These are phyloP conservation scores for Butastur rufipennis DNA, from an alignment of 2,113 vertebrate genomes.

Conservation along the genomic window DNA sequence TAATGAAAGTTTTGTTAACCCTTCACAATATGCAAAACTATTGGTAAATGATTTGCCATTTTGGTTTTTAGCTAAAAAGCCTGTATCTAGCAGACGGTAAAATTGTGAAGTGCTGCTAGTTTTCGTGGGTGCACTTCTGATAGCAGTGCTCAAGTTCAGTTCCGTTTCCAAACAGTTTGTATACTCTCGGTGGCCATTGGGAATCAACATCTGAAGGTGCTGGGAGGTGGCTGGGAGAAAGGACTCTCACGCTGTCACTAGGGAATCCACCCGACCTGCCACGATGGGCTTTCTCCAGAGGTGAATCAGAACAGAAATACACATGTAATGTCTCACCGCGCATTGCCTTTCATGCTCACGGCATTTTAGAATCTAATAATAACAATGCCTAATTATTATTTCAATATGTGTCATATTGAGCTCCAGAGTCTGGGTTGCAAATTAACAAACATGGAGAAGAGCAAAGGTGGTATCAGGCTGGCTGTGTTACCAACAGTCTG, in stretches of 20 bases:
- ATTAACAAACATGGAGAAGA: background rate
- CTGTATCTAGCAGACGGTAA: background rate
- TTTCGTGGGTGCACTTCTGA: background rate
- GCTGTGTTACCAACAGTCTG: background rate
- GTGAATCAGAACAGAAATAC: background rate
- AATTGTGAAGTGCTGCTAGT: background rate
- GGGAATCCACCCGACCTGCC: background rate
- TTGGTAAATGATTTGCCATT: slow-evolving; percentile 3
- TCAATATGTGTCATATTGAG: background rate
- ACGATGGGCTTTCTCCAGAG: background rate
- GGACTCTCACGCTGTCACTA: background rate
- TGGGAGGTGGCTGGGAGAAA: background rate
- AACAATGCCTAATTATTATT: background rate
- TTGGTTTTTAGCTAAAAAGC: background rate
- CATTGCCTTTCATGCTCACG: background rate
- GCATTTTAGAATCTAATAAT: background rate
- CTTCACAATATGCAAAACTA: slow-evolving; percentile 54
- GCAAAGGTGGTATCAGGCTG: background rate
- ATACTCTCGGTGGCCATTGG: fast-evolving
- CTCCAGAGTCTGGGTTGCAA: background rate
- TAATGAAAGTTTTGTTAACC: slow-evolving; percentile 74
- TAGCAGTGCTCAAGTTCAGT: background rate
- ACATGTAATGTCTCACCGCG: fast-evolving
- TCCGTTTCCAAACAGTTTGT: background rate
- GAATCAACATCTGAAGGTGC: background rate